These are phyloP conservation scores for Betta splendens DNA, from an alignment of 2,797 vertebrate species.

Conservation along the genomic window DNA sequence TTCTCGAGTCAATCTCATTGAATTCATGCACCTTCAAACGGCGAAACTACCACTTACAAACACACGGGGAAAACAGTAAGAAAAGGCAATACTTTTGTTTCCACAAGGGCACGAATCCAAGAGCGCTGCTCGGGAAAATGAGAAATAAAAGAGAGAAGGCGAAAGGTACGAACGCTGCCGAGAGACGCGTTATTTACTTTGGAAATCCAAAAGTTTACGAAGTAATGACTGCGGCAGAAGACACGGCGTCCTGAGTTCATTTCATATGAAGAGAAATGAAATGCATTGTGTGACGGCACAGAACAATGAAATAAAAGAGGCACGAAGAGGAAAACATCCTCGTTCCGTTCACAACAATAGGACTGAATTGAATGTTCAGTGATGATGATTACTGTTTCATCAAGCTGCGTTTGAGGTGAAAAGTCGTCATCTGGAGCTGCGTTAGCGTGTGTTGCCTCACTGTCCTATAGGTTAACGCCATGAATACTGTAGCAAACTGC, in stretches of 20 bases:
- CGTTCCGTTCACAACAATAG: slow-evolving; percentile 49
- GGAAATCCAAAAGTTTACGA: slow-evolving; percentile 58
- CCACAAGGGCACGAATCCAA: slow-evolving; percentile 19
- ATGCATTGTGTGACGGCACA: slow-evolving; percentile 49
- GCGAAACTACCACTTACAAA: slow-evolving; percentile 27
- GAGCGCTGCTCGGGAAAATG: slow-evolving; percentile 26
- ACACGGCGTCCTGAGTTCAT: slow-evolving; percentile 65
- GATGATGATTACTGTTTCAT: slow-evolving; percentile 68
- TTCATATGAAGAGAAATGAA: slow-evolving; percentile 62
- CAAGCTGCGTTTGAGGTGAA: slow-evolving; percentile 55
- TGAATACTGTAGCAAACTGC: too few species aligned
- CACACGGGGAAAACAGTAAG: slow-evolving; percentile 13
- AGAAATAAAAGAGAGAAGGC: slow-evolving; percentile 21
- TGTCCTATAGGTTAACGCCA: too few species aligned
- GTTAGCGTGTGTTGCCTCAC: too few species aligned
- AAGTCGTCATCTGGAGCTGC: slow-evolving; percentile 25
- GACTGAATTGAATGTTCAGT: slow-evolving; percentile 68
- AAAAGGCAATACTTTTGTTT: neutral
- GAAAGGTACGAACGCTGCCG: slow-evolving; percentile 37
- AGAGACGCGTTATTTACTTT: slow-evolving; percentile 51
- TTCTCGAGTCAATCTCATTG: slow-evolving; percentile 17
- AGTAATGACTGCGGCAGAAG: slow-evolving; percentile 67
- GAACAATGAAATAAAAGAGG: slow-evolving; percentile 65
- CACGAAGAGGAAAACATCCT: slow-evolving; percentile 4
- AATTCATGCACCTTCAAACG: slow-evolving; percentile 16